A percentile compares a stretch with the other conserved stretches of the same genome.
These are phyloP conservation scores for Austrofundulus limnaeus DNA, from an alignment of 2,113 vertebrate genomes.

Conservation along the genomic window DNA sequence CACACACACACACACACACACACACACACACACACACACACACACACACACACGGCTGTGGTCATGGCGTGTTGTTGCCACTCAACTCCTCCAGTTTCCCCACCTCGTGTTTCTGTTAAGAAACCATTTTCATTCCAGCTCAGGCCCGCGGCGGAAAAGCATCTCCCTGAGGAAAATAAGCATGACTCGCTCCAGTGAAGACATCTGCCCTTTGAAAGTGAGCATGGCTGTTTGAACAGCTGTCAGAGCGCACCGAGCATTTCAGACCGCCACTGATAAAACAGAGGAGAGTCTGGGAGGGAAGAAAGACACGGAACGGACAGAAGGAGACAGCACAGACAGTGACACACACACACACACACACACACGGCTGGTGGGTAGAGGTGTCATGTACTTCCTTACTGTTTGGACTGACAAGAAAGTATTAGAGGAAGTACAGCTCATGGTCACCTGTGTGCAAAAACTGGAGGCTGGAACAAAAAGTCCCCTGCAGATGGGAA, in stretches of 20 bases:
- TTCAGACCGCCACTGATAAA: conserved; percentile 74
- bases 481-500: neutral
- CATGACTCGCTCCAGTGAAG: conserved; percentile 77
- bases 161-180: conserved; percentile 81
- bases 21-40: conserved; percentile 14
- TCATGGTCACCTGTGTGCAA: conserved; percentile 8
- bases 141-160: conserved; percentile 63
- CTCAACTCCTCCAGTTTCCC: conserved; percentile 50
- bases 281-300: conserved; percentile 63
- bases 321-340: conserved; percentile 28
- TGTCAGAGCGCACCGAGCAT: conserved; percentile 68
- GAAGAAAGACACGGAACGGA: conserved; percentile 43
- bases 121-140: conserved; percentile 53
- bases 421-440: conserved; percentile 3
- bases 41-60: conserved; percentile 28
- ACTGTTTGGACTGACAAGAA: conserved; percentile 14
- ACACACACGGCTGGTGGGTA: conserved; percentile 7
- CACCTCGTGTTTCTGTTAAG: conserved; percentile 66
- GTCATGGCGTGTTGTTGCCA: conserved; percentile 46
- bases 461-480: neutral
- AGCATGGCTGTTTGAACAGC: conserved; percentile 81
- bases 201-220: conserved; percentile 81
- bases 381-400: conserved; percentile 1
- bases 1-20: conserved; percentile 17
- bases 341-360: conserved; percentile 4